phyloP scores from a whole-genome alignment of 2,113 vertebrate genomes.

The Cercopithecus mona region DNA sequence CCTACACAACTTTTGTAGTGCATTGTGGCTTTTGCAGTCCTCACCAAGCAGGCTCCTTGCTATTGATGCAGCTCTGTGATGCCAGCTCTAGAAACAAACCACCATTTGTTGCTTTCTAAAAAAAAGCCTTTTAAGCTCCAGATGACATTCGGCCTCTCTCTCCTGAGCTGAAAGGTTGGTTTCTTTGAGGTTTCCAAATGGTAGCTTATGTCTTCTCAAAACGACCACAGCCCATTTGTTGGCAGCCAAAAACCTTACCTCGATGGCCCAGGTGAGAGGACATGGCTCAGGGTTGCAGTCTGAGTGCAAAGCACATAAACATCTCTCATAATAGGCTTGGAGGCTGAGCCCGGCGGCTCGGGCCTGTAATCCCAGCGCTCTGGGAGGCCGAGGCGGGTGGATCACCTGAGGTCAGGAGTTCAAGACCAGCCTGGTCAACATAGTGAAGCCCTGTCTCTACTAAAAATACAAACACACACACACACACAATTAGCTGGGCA shows the following conservation, averaged over 20 bases:
- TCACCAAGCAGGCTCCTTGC: background rate
- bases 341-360: too few species aligned
- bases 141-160: background rate
- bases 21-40: background rate
- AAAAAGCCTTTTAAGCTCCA: slow-evolving; percentile 54
- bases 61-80: background rate
- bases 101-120: slow-evolving; percentile 53
- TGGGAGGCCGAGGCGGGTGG: too few species aligned
- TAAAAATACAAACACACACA: background rate
- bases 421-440: too few species aligned
- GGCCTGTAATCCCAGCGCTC: too few species aligned
- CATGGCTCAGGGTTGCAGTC: too few species aligned
- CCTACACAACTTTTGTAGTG: background rate
- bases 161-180: slow-evolving; percentile 25
- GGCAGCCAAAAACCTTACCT: background rate
- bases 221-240: background rate
- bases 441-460: too few species aligned
- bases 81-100: slow-evolving; percentile 41
- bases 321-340: background rate
- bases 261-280: background rate
- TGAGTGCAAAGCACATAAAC: background rate
- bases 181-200: slow-evolving; percentile 26
- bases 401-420: too few species aligned
- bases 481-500: too few species aligned
- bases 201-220: background rate